phyloP scores from a whole-genome alignment of 2,888 invertebrate genomes.

The Leptinotarsa rubiginosa region DNA sequence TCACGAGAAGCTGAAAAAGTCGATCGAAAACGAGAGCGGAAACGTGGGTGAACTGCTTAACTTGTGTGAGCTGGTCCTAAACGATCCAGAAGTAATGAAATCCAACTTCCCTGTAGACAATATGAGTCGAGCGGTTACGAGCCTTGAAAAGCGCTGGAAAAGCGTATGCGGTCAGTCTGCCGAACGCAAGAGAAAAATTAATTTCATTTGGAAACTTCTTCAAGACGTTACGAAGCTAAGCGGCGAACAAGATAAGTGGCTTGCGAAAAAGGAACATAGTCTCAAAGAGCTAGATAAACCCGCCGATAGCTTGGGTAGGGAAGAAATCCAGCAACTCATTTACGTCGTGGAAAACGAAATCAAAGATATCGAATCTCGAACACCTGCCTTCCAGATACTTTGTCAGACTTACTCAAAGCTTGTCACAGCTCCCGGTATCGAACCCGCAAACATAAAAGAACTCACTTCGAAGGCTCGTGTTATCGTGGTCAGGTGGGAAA shows the following conservation, averaged over 20 bases:
- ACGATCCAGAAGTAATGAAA: conserved; percentile 79
- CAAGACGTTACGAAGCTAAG: conserved; percentile 72
- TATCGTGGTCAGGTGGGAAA: conserved; percentile 75
- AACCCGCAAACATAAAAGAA: conserved; percentile 76
- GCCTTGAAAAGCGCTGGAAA: conserved; percentile 84
- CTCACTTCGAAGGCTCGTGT: conserved; percentile 73
- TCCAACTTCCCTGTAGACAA: conserved; percentile 78
- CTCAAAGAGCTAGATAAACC: conserved; percentile 73
- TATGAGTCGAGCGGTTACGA: conserved; percentile 75
- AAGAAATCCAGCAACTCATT: conserved; percentile 72
- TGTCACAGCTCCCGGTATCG: conserved; percentile 75
- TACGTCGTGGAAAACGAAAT: conserved; percentile 70
- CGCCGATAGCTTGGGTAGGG: conserved; percentile 70
- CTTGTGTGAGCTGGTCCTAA: conserved; percentile 81
- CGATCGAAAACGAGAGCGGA: conserved; percentile 81
- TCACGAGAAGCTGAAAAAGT: conserved; percentile 79
- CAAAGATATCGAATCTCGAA: conserved; percentile 70
- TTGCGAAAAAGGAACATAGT: conserved; percentile 74
- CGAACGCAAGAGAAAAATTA: conserved; percentile 77
- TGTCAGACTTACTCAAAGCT: conserved; percentile 79
- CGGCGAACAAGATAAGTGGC: conserved; percentile 72
- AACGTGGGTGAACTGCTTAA: conserved; percentile 84
- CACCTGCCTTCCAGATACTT: conserved; percentile 72
- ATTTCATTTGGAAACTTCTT: conserved; percentile 72
- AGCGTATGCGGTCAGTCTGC: conserved; percentile 79